phyloP scores from a whole-genome alignment of 2,113 vertebrate species.

The Rissa tridactyla region DNA sequence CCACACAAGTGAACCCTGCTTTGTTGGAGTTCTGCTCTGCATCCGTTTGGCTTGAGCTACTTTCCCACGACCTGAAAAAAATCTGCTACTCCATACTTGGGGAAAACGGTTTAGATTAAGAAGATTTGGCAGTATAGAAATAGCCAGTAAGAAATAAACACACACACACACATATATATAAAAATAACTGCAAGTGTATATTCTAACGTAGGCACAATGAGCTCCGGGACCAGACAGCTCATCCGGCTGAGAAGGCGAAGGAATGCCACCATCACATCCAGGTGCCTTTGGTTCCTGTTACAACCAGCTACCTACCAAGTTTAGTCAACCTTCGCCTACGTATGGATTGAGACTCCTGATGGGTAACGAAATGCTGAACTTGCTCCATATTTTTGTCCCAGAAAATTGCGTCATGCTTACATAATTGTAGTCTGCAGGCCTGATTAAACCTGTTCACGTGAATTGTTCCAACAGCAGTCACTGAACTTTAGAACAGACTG shows the following conservation, averaged over 20 bases:
- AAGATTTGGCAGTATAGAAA: background rate
- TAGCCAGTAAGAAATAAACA: background rate
- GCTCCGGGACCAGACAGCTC: background rate
- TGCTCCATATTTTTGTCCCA: conserved; percentile 20
- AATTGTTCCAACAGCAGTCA: background rate
- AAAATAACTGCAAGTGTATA: background rate
- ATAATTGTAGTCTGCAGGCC: conserved; percentile 9
- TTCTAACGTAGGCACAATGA: background rate
- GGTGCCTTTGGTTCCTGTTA: background rate
- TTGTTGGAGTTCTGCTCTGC: background rate
- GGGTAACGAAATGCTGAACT: conserved; percentile 12
- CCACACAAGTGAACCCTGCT: background rate
- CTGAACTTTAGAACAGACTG: conserved; percentile 7
- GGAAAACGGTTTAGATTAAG: background rate
- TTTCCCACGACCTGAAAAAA: background rate
- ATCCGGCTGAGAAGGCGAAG: background rate
- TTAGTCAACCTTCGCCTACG: background rate
- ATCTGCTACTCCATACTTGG: background rate
- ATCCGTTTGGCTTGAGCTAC: background rate
- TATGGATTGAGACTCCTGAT: background rate
- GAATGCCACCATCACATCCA: background rate
- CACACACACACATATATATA: background rate
- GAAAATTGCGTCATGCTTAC: conserved; percentile 8
- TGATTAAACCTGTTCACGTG: background rate
- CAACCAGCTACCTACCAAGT: background rate